phyloP scores from a whole-genome alignment of 2,113 vertebrate genomes.

The Urocitellus parryii region DNA sequence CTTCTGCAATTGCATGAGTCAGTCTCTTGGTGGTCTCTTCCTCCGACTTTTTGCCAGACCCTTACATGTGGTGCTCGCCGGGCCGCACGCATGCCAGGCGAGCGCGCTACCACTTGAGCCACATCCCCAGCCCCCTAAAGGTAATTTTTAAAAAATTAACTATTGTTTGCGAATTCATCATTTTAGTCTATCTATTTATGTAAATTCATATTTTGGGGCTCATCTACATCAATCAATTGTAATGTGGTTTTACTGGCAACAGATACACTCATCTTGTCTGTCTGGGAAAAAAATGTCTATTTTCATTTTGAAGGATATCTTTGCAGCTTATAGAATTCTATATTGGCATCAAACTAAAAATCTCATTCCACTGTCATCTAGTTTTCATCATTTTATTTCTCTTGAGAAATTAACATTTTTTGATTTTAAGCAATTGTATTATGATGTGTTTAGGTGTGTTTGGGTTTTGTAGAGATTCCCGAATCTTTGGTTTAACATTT shows the following conservation, averaged over 20 bases:
- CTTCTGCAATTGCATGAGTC: no score
- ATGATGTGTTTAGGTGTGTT: not conserved
- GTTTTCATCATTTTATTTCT: not conserved
- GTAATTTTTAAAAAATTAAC: not conserved
- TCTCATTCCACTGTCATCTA: not conserved
- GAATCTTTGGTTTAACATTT: not conserved
- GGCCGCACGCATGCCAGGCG: no score
- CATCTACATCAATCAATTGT: not conserved
- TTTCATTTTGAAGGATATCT: slow-evolving; percentile 26
- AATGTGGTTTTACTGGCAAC: not conserved
- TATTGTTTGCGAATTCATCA: slow-evolving; percentile 30
- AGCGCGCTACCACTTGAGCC: no score
- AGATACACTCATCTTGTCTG: not conserved
- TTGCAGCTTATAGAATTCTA: not conserved
- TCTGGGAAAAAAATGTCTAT: not conserved
- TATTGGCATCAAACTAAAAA: not conserved
- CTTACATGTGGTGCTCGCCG: no score
- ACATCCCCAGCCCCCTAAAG: not conserved
- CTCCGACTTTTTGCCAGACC: no score
- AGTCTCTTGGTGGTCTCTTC: no score
- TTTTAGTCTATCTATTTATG: not conserved
- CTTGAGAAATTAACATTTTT: not conserved
- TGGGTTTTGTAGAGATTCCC: slow-evolving; percentile 20
- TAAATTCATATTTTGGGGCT: slow-evolving; percentile 17
- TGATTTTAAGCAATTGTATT: slow-evolving; percentile 47